phyloP scores from a whole-genome alignment of 1,140 invertebrate species.

The honey bee (Apis mellifera) region DNA sequence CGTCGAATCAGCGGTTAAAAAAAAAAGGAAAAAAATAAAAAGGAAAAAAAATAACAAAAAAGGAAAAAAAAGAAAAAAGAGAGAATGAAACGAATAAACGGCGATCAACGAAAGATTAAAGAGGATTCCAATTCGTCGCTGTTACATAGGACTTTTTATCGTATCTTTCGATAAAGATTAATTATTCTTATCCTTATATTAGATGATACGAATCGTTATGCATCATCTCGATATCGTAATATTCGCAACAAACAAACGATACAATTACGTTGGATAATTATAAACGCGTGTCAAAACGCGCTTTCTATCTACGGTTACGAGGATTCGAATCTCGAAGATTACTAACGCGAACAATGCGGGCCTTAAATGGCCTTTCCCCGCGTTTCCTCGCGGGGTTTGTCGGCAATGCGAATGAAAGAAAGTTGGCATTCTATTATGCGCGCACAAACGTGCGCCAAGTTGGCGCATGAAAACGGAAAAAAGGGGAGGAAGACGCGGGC shows the following conservation, averaged over 20 bases:
- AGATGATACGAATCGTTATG: too few relatives aligned
- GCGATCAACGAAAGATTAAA: too few relatives aligned
- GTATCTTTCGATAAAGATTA: too few relatives aligned
- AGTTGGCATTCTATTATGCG: slow-evolving; percentile 17
- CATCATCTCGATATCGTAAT: too few relatives aligned
- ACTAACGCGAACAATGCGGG: slow-evolving; percentile 36
- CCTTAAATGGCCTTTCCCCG: slow-evolving; percentile 27
- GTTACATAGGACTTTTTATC: too few relatives aligned
- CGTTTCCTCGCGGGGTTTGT: slow-evolving; percentile 8
- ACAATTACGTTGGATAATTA: too few relatives aligned
- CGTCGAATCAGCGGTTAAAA: slow-evolving; percentile 63
- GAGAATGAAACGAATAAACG: too few relatives aligned
- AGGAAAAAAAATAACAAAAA: too few relatives aligned
- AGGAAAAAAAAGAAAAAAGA: too few relatives aligned
- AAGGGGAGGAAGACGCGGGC: neutral
- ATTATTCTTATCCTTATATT: too few relatives aligned
- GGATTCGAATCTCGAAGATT: slow-evolving; percentile 9
- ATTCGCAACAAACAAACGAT: too few relatives aligned
- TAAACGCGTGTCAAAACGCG: slow-evolving; percentile 8
- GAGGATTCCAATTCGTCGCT: too few relatives aligned
- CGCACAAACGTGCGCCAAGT: slow-evolving; percentile 1
- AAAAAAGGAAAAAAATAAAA: slow-evolving; percentile 12
- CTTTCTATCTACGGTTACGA: neutral
- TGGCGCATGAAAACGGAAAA: slow-evolving; percentile 14
- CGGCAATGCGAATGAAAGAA: slow-evolving; percentile 9